phyloP scores from a whole-genome alignment of 2,113 vertebrate genomes.

The Vidua macroura region DNA sequence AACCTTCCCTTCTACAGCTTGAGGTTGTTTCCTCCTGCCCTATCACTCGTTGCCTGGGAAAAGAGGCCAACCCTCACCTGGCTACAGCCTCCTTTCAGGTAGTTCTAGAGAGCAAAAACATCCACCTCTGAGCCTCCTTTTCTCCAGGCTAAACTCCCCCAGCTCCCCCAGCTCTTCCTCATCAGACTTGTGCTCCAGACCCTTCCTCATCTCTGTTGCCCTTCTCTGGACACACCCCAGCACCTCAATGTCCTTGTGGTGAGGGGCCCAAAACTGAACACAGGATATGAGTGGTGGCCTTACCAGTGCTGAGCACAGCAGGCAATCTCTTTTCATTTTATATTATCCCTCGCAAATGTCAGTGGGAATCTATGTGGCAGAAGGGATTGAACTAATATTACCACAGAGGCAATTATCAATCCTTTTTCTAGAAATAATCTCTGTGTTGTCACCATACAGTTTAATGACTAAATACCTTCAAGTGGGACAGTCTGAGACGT shows the following conservation, averaged over 20 bases:
- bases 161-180: not conserved
- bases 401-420: not conserved
- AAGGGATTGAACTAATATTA: not conserved
- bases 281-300: not conserved
- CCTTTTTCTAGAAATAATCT: not conserved
- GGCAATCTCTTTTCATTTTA: not conserved
- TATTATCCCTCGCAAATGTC: not conserved
- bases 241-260: not conserved
- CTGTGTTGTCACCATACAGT: not conserved
- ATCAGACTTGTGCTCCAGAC: not conserved
- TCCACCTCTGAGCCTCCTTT: not conserved
- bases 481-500: not conserved
- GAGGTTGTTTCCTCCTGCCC: not conserved
- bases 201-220: fast-evolving
- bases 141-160: not conserved
- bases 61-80: not conserved
- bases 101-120: not conserved
- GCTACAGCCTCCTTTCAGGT: not conserved
- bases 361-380: not conserved
- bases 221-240: not conserved
- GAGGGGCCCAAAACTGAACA: not conserved
- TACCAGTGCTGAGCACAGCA: not conserved
- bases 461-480: not conserved
- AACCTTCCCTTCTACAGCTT: not conserved
- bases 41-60: not conserved